Base-by-base conservation (phyloP, 1,140 invertebrate genomes). In the Pogonus chalceus region DNA sequence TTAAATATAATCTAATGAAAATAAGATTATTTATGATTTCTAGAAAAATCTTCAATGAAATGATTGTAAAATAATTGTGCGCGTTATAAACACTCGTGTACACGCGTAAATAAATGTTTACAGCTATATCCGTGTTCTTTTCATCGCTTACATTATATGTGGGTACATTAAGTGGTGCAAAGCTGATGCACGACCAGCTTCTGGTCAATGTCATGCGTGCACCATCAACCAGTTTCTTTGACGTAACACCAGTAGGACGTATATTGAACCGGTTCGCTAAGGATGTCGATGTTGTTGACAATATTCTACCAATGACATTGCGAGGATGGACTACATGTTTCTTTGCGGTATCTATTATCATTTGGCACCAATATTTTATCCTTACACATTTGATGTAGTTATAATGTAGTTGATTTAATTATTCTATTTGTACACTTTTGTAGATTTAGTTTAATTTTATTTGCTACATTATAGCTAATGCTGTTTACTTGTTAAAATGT, bases 231-330 rank as follows among this genome's bases (percentile, higher is more conserved):
- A 79, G 76, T 58, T 92, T 92, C 76, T 93, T 89, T 77, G 90
- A 94, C 71, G 82, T 86, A 60, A 92, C 90, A 60, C 90, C 90
- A 46, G 67, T 85, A 55, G 90, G 90, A 63, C 78, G 90, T 65
- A 80, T 92, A 63, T 74, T 92, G 61, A 92, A 91, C 75, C 78
- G 87, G 62, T 92, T 94, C 74, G 80, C 81, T 70, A 89, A 87
- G 72, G 90, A 91, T 75, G 77, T 91, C 58, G 87, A 91, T 68
- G 78, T 79, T 59, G 72, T 88, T 65, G 87, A 90, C 74, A 84
- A 81, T 65, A 80, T 81, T 65, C 73, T 89, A 65, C 84, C 86
- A 47, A 77, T 78, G 74, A 82, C 79, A 58, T 68, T 88, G 62
- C 73, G 82, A 69, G 81, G 77, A 58, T 85, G 79, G 81, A 77